A percentile compares a stretch with the other conserved stretches of the same genome.
These are phyloP conservation scores for Halcyon smyrnensis DNA, from an alignment of 2,797 vertebrate species.

Conservation along the genomic window DNA sequence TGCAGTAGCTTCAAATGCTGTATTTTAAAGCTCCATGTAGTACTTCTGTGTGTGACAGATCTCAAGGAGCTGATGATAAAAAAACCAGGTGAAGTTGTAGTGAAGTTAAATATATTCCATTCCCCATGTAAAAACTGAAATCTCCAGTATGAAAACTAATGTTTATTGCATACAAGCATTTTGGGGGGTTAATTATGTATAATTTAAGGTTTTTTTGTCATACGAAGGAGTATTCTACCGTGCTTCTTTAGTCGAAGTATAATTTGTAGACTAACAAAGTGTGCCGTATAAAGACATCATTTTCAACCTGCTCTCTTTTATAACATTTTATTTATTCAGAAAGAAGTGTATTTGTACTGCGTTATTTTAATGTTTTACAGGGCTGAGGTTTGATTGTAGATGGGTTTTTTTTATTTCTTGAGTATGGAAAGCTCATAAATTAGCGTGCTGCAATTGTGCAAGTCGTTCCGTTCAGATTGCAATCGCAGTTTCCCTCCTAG, in stretches of 20 bases:
- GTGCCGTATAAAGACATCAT: not conserved
- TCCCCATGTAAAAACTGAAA: not conserved
- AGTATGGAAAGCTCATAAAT: not conserved
- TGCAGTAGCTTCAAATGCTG: not conserved
- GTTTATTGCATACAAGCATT: not conserved
- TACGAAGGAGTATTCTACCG: not conserved
- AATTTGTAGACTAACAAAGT: not conserved
- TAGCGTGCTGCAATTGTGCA: not conserved
- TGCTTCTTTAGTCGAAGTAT: not conserved
- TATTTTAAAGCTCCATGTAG: not conserved
- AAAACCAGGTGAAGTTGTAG: not conserved
- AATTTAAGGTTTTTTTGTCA: not conserved
- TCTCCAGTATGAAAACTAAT: not conserved
- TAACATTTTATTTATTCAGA: not conserved
- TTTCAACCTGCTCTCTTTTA: not conserved
- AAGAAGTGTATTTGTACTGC: not conserved
- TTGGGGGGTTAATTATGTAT: not conserved
- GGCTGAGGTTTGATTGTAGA: not conserved
- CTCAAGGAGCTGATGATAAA: not conserved
- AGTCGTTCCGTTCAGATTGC: not conserved
- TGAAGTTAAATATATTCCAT: not conserved
- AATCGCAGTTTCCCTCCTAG: not conserved
- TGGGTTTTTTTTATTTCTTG: not conserved
- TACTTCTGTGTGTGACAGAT: not conserved
- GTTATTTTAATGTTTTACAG: not conserved